A percentile compares a stretch with the other conserved stretches of the same genome.
phyloP scores from a whole-genome alignment of 2,113 vertebrate species.

The Scopus umbretta region DNA sequence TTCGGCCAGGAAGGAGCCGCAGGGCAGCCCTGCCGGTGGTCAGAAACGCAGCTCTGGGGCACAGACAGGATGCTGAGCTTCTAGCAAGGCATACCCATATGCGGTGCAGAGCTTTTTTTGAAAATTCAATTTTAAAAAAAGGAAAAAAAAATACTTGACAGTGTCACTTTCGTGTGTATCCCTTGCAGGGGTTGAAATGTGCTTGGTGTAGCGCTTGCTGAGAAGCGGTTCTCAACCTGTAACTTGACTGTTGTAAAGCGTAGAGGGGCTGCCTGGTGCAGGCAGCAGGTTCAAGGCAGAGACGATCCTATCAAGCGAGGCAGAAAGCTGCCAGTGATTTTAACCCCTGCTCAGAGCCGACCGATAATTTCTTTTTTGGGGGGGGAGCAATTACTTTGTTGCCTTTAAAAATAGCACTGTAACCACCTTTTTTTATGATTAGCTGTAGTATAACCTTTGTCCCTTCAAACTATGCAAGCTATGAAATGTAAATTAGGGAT shows the following conservation, averaged over 20 bases:
- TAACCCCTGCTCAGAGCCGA: conserved; percentile 65
- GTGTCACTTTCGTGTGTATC: conserved; percentile 63
- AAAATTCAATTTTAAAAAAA: neutral
- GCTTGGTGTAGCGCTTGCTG: neutral
- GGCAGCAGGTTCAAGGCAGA: neutral
- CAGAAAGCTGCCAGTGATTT: conserved; percentile 61
- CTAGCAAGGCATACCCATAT: neutral
- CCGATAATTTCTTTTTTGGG: conserved; percentile 2
- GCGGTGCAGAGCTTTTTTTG: neutral
- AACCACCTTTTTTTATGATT: conserved; percentile 76
- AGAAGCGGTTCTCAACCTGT: neutral
- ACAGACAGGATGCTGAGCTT: conserved; percentile 1
- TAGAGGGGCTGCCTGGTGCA: neutral
- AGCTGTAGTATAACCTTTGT: conserved; percentile 75
- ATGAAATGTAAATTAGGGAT: conserved; percentile 77
- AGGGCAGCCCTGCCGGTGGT: neutral
- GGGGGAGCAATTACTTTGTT: conserved; percentile 72
- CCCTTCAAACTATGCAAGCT: conserved; percentile 81
- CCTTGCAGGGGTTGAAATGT: conserved; percentile 51
- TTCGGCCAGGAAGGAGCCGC: neutral
- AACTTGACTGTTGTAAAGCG: neutral
- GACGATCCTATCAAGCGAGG: neutral
- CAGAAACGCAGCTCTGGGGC: neutral
- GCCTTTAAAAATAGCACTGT: conserved; percentile 78
- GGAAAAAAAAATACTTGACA: conserved; percentile 53